phyloP scores from a whole-genome alignment of 2,888 invertebrate species.

The Chorisops tibialis region DNA sequence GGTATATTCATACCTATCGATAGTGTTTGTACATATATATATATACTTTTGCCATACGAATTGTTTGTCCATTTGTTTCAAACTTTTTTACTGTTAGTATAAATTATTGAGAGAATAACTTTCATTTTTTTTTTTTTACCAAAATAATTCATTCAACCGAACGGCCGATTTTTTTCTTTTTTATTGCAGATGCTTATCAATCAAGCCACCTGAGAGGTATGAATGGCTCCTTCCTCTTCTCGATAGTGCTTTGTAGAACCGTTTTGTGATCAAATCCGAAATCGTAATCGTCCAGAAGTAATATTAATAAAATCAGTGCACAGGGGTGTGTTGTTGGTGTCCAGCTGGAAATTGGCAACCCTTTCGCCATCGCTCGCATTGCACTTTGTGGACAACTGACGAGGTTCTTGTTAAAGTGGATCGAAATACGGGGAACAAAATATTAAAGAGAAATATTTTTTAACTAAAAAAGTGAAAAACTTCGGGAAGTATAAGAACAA shows the following conservation, averaged over 20 bases:
- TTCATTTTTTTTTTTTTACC: slow-evolving; percentile 34
- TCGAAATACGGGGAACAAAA: slow-evolving; percentile 2
- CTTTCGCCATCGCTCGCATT: not conserved
- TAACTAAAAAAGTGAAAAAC: not conserved
- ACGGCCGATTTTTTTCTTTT: slow-evolving; percentile 52
- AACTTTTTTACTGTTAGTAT: too few species aligned
- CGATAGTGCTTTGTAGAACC: not conserved
- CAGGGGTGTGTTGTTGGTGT: slow-evolving; percentile 38
- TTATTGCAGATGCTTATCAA: slow-evolving; percentile 73
- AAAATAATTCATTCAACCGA: slow-evolving; percentile 58
- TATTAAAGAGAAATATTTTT: slow-evolving; percentile 7
- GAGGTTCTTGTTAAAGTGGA: not conserved
- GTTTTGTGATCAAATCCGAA: slow-evolving; percentile 15
- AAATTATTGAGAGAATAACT: not conserved
- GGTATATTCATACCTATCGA: too few species aligned
- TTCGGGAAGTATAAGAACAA: not conserved
- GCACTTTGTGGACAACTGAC: not conserved
- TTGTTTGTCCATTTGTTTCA: too few species aligned
- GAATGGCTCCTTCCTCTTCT: slow-evolving; percentile 38
- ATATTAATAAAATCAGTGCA: slow-evolving; percentile 29
- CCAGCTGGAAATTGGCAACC: not conserved
- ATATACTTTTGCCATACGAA: too few species aligned
- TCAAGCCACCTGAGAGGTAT: slow-evolving; percentile 73
- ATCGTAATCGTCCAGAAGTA: slow-evolving; percentile 36
- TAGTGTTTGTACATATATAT: too few species aligned